These are phyloP conservation scores for Haliclona indistincta DNA, from an alignment of 37 sponge, comb jelly and placozoan genomes.

Conservation along the genomic window DNA sequence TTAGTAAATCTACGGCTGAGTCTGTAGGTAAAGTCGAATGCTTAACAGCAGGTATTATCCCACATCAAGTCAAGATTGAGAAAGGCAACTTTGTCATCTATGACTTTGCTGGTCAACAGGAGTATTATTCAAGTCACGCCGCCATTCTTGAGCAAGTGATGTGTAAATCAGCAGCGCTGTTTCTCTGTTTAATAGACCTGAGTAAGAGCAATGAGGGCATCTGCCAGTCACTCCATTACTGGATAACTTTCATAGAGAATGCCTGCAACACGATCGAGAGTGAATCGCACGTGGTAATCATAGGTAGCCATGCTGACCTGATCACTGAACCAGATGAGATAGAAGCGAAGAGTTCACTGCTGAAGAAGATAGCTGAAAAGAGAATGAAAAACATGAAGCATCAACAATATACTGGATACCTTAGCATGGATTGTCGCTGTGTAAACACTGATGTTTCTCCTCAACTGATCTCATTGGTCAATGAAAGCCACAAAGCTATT, in stretches of 20 bases:
- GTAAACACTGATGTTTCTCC: background rate
- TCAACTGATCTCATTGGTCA: background rate
- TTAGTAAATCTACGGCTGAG: no score
- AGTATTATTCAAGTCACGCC: constrained; percentile 14
- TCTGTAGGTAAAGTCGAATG: background rate
- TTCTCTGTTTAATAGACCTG: background rate
- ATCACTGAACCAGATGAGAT: no score
- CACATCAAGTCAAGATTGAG: background rate
- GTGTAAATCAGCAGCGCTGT: background rate
- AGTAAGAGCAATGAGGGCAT: background rate
- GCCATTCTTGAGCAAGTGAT: constrained; percentile 4
- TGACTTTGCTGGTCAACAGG: constrained; percentile 15
- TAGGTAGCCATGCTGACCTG: constrained; percentile 8
- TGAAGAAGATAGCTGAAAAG: background rate
- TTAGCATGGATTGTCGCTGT: background rate
- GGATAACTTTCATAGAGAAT: constrained; percentile 17
- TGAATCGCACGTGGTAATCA: background rate
- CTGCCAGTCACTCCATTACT: background rate
- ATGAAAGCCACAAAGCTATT: background rate
- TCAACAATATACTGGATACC: background rate
- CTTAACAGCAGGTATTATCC: constrained; percentile 17
- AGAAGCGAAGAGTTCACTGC: no score
- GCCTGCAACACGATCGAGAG: background rate
- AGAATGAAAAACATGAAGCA: background rate
- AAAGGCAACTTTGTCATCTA: constrained; percentile 4